Percentiles rank a stretch among this genome's conserved stretches.
phyloP scores from a whole-genome alignment of 2,113 vertebrate species.

The Hystrix brachyura region DNA sequence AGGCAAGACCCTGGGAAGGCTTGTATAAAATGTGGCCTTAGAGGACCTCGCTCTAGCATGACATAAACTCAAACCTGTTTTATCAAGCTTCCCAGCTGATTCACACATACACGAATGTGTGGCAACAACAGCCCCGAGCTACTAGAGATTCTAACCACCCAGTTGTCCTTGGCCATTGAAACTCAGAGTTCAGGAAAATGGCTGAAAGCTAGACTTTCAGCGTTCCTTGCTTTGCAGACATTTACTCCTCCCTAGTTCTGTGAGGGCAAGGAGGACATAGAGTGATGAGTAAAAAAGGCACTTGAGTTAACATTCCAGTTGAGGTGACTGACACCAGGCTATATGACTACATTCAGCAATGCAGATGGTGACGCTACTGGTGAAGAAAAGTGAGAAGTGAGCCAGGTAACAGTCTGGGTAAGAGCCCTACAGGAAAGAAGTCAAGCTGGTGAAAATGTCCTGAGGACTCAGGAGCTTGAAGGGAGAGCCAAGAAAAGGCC shows the following conservation, averaged over 20 bases:
- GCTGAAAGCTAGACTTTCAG: background rate
- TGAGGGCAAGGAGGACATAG: background rate
- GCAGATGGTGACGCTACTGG: background rate
- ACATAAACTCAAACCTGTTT: background rate
- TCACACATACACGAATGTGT: background rate
- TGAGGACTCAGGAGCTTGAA: background rate
- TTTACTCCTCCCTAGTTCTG: background rate
- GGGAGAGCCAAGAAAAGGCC: background rate
- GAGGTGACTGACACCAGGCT: background rate
- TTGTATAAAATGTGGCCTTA: background rate
- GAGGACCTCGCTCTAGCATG: background rate
- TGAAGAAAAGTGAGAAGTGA: background rate
- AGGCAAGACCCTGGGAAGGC: background rate
- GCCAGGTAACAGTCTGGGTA: background rate
- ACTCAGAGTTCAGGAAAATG: background rate
- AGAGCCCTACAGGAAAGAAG: background rate
- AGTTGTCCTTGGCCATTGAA: background rate
- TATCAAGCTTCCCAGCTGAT: background rate
- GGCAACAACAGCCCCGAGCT: background rate
- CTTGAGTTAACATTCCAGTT: background rate
- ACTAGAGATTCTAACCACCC: background rate
- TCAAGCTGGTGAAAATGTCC: background rate
- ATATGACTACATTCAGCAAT: background rate
- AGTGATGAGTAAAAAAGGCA: background rate
- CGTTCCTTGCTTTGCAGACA: background rate